These are phyloP conservation scores for Morinoia aosen DNA, from an alignment of 2,888 invertebrate genomes.

Conservation along the genomic window DNA sequence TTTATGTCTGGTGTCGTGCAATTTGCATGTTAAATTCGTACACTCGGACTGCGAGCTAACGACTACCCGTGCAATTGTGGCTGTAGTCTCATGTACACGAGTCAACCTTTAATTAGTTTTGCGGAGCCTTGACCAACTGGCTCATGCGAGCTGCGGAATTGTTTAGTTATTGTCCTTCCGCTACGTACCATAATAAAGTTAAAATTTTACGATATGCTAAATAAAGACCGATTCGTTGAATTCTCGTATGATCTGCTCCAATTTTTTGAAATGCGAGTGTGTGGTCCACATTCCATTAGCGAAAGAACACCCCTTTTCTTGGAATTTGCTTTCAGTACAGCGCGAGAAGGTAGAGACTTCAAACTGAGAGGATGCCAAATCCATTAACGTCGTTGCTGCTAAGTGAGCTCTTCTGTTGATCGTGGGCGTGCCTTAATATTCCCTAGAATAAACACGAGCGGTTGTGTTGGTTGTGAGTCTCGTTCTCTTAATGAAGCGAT, in stretches of 20 bases:
- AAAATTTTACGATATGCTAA: background rate
- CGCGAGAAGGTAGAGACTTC: background rate
- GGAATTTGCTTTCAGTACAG: background rate
- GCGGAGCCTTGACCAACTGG: background rate
- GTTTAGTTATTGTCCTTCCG: background rate
- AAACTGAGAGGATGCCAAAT: background rate
- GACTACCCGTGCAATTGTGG: background rate
- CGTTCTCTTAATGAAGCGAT: constrained; percentile 10
- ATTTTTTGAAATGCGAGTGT: background rate
- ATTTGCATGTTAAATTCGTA: background rate
- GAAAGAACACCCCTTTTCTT: background rate
- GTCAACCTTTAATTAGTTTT: background rate
- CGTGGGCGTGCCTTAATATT: background rate
- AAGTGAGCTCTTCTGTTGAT: background rate
- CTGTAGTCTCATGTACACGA: background rate
- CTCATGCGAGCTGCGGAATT: background rate
- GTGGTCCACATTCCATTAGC: background rate
- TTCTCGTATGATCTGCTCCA: no score
- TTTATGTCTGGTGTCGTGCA: background rate
- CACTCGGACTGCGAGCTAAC: background rate
- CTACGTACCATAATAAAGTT: background rate
- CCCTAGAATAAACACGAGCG: background rate
- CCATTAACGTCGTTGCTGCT: background rate
- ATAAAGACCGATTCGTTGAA: background rate
- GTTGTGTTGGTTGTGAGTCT: constrained; percentile 6